Percentiles rank a stretch among this genome's conserved stretches.
Evolutionary conservation across 2,113 vertebrate genomes (phyloP).

Genomic region (Platichthys stellatus): DNA sequence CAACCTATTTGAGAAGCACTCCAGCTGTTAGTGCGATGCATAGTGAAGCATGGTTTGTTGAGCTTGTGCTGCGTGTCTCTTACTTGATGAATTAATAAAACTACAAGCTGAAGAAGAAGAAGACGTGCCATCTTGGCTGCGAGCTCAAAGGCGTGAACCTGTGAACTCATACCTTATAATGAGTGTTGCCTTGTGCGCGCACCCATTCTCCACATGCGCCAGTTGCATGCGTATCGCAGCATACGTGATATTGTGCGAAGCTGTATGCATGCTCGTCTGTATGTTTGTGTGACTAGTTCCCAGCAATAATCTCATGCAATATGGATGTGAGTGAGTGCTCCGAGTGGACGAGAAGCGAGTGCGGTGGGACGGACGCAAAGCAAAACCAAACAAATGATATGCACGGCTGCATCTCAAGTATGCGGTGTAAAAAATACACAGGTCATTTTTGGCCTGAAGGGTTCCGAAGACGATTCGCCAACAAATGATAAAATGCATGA

Average conservation of each 20-base stretch:
- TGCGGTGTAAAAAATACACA: not conserved
- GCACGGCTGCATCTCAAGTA: conserved; percentile 25
- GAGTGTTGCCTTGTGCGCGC: not conserved
- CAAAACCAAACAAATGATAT: conserved; percentile 37
- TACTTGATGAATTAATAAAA: conserved; percentile 65
- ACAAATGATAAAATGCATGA: conserved; percentile 30
- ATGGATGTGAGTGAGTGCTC: conserved; percentile 57
- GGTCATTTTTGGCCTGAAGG: conserved; percentile 35
- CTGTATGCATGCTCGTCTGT: not conserved
- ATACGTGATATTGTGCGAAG: not conserved
- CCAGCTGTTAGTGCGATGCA: conserved; percentile 27
- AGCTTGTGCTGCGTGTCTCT: conserved; percentile 12
- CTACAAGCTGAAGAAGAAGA: conserved; percentile 17
- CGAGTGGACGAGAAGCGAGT: conserved; percentile 3
- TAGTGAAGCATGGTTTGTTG: conserved; percentile 29
- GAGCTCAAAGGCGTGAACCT: conserved; percentile 14
- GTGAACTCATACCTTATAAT: conserved; percentile 35
- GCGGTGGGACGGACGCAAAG: conserved; percentile 15
- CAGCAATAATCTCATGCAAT: conserved; percentile 49
- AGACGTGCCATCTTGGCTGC: conserved; percentile 19
- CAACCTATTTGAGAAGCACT: conserved; percentile 38
- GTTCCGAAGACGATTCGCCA: conserved; percentile 18
- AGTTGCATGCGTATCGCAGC: not conserved
- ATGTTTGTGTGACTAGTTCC: conserved; percentile 23
- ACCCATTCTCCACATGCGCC: not conserved